Base-by-base conservation (phyloP, 2,888 invertebrate genomes). In the Chouioia cunea region DNA sequence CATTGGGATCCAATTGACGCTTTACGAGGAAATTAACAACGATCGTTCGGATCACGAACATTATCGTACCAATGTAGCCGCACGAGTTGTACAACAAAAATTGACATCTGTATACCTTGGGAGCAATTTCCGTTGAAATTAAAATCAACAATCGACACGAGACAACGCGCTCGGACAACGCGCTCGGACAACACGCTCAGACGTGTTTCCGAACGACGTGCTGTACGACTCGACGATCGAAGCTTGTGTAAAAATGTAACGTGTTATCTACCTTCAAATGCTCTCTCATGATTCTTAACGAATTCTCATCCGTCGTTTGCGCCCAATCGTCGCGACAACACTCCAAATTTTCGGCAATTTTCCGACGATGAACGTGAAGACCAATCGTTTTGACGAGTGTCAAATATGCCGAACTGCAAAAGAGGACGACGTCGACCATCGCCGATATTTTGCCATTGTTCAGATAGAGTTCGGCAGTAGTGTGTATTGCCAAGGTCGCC, bases 71-170 rank as follows among this genome's bases (percentile, higher is more conserved):
- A 4, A 53, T 20, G 67, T 73, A 73, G 22, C 64, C 73, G 15
- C 47, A 18, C 0, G 67, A 60, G n/a, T 65, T 70, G 57, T 70
- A 73, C 2, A 70, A 14, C 14, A 70, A 50, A 10, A 53, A 52
- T n/a, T 67, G 70, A 18, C 64, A 73, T 27, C 47, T 70, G 70
- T 73, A 70, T 20, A 70, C 60, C 70, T 73, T 60, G 10, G 6
- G 10, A 36, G 6, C 10, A 12, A 36, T 36, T 36, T 6, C 2
- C 36, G 12, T 36, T 36, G 36, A 3, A 12, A 4, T 36, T 36
- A 3, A 10, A 36, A 8, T 10, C 2, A 36, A 36, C 36, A 36
- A 36, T 27, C 27, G 12, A 36, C n/a, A n/a, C n/a, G n/a, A 10
- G 6, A 36, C 1, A 10, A 36, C 36, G 36, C n/a, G n/a, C n/a